These are phyloP conservation scores for Rhea pennata DNA, from an alignment of 2,113 vertebrate genomes.

Conservation along the genomic window DNA sequence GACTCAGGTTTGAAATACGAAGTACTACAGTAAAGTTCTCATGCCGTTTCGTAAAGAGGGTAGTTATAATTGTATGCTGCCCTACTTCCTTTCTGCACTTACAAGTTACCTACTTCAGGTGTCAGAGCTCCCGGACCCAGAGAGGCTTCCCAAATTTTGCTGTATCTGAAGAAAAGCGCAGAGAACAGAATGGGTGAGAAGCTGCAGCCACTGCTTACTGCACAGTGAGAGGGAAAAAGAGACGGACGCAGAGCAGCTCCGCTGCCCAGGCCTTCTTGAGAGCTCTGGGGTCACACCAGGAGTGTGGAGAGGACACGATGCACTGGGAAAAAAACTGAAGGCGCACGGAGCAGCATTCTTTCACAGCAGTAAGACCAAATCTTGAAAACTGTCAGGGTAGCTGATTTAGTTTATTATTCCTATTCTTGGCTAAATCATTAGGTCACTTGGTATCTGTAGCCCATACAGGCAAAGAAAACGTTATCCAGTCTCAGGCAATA, in stretches of 20 bases:
- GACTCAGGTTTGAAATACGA: background rate
- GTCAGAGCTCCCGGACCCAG: background rate
- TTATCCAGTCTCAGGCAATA: background rate
- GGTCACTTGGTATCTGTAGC: background rate
- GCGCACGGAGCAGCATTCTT: background rate
- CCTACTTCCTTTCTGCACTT: background rate
- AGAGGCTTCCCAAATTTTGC: background rate
- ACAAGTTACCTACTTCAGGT: background rate
- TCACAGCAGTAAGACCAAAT: background rate
- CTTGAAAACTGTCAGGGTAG: background rate
- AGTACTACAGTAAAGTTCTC: background rate
- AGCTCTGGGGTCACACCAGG: background rate
- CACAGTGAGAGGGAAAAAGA: background rate
- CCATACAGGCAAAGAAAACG: background rate
- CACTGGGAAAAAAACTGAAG: background rate
- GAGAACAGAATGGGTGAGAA: background rate
- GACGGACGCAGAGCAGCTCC: fast-evolving
- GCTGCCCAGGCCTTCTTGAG: background rate
- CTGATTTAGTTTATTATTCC: background rate
- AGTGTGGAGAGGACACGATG: background rate
- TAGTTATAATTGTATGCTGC: background rate
- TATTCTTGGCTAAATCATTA: background rate
- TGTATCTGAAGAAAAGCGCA: background rate
- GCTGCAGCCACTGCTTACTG: background rate
- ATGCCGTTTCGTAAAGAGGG: background rate